A percentile compares a stretch with the other conserved stretches of the same genome.
phyloP scores from a whole-genome alignment of 2,113 vertebrate genomes.

The Mastomys natalensis region DNA sequence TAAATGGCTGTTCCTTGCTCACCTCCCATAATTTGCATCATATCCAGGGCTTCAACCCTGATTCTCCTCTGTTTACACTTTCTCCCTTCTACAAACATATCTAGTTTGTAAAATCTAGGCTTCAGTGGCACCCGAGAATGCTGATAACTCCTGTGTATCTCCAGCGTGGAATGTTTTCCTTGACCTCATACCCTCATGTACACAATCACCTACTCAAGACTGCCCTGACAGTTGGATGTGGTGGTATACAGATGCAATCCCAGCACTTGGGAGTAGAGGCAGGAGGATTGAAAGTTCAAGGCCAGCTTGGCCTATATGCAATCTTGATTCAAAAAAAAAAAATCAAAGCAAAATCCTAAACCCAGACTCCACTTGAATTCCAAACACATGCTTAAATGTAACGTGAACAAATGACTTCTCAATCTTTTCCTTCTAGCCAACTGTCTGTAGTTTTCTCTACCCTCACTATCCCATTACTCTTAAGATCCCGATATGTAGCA shows the following conservation, averaged over 20 bases:
- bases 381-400: not conserved
- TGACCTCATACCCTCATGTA: not conserved
- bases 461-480: not conserved
- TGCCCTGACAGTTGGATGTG: not conserved
- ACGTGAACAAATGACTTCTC: not conserved
- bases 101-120: not conserved
- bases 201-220: not conserved
- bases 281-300: not conserved
- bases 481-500: not conserved
- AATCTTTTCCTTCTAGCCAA: conserved; percentile 10
- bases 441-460: not conserved
- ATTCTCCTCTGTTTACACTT: conserved; percentile 6
- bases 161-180: not conserved
- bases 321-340: not conserved
- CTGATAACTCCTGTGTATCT: not conserved
- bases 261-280: not conserved
- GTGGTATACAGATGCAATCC: no score
- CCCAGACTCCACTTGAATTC: not conserved
- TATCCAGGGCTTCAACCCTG: not conserved
- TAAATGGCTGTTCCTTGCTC: not conserved
- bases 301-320: not conserved
- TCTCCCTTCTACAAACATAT: not conserved
- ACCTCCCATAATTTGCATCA: not conserved
- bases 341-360: not conserved
- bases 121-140: conserved; percentile 24